Conservation (phyloP, 2,797 vertebrate genomes). For the Cossypha polioptera region DNA sequence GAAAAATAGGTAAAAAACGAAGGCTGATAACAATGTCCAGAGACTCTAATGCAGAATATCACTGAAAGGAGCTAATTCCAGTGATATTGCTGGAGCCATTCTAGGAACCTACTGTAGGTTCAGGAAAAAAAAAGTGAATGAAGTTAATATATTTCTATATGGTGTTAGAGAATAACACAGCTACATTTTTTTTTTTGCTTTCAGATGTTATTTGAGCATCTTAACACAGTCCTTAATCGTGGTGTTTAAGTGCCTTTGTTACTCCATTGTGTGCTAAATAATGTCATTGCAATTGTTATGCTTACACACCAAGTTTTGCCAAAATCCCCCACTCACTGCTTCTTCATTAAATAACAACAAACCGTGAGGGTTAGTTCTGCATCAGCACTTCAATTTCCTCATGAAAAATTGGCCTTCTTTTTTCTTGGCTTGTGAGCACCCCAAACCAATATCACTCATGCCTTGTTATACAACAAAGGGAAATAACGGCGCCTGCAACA, state of each 20-base stretch:
- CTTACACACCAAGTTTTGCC: constrained; percentile 53
- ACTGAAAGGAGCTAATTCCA: background rate
- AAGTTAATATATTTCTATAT: background rate
- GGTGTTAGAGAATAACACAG: background rate
- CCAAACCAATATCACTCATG: constrained; percentile 35
- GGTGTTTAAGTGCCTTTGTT: background rate
- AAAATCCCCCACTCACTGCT: constrained; percentile 56
- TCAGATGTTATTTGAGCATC: background rate
- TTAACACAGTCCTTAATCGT: background rate
- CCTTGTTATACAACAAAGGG: constrained; percentile 47
- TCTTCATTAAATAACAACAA: constrained; percentile 71
- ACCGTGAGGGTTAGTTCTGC: constrained; percentile 64
- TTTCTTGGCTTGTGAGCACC: constrained; percentile 53
- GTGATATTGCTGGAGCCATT: background rate
- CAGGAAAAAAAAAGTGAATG: background rate
- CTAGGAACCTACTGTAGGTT: background rate
- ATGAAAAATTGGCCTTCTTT: constrained; percentile 59
- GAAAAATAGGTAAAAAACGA: background rate
- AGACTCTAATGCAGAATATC: background rate
- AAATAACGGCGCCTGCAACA: background rate
- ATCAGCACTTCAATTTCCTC: constrained; percentile 67
- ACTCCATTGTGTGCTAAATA: constrained; percentile 45
- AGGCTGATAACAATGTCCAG: background rate
- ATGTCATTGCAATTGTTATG: constrained; percentile 43
- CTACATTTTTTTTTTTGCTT: background rate